Base-by-base conservation (phyloP, 2,888 invertebrate species). In the Lithophane socia region DNA sequence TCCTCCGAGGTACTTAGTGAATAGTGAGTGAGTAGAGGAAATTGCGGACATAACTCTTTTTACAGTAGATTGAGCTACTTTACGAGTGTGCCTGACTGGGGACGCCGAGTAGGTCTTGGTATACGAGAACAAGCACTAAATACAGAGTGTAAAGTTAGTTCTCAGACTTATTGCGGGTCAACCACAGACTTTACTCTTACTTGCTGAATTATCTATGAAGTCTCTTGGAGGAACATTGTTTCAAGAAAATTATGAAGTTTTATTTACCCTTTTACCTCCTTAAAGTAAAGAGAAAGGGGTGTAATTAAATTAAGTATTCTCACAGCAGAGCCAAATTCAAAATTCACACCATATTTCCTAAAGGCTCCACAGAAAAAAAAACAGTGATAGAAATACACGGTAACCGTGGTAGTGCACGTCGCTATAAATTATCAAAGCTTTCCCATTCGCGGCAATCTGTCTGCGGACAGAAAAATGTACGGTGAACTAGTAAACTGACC, bases 351-450 rank as follows among this genome's bases (percentile, higher is more conserved):
- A 73, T 71, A 84, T 71, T 58, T 84, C 64, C 44, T 47, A 24
- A 69, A 69, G 54, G 24, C 5, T 73, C 13, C 21, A 13, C 29
- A n/a, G 64, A 74, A 65, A 77, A 58, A 37, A 75, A 66, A 69
- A 21, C 18, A 61, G 60, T 78, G 70, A 79, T 74, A 67, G 77
- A 73, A 79, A 82, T 74, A 83, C 79, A 65, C 63, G 71, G 44
- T 68, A 77, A 76, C 21, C 78, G 54, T 71, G 83, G 82, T 87
- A 83, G 87, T 86, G 76, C 80, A 77, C 76, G 71, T 86, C 67
- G 79, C 84, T 73, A 87, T 86, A 87, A 85, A 87, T 81, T 79
- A 87, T 79, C 75, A 86, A 78, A 75, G 82, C 86, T 79, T 73
- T 75, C 70, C 75, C 75, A 60, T 73, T 77, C 68, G 73, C 47